A percentile compares a stretch with the other conserved stretches of the same genome.
Conservation (phyloP, 2,888 invertebrate genomes). For the Limnephilus marmoratus region DNA sequence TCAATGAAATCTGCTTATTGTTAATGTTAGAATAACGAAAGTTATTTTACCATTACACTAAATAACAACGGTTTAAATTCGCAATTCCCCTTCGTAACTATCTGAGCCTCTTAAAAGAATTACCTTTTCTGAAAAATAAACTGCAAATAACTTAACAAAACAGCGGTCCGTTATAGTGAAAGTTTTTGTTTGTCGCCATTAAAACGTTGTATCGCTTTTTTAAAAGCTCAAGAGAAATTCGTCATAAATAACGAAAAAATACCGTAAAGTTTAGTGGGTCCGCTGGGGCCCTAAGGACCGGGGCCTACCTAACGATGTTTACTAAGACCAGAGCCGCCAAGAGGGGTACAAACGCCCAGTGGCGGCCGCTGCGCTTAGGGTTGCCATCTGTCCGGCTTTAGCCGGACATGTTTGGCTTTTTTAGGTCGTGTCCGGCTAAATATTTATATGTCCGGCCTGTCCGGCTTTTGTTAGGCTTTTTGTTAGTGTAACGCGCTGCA, state of each 20-base stretch:
- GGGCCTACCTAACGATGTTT: not conserved
- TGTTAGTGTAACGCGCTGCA: too few species aligned
- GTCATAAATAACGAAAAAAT: constrained; percentile 63
- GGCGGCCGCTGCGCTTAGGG: too few species aligned
- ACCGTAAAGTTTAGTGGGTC: constrained; percentile 61
- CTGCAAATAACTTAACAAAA: constrained; percentile 51
- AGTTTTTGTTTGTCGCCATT: constrained; percentile 57
- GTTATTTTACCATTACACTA: constrained; percentile 27
- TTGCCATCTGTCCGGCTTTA: too few species aligned
- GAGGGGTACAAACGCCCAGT: not conserved
- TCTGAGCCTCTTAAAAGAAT: constrained; percentile 7
- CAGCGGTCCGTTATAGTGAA: constrained; percentile 54
- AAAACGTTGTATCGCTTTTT: constrained; percentile 59
- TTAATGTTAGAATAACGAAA: constrained; percentile 15
- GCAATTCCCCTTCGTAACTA: not conserved
- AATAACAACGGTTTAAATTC: constrained; percentile 37
- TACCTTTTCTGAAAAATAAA: constrained; percentile 43
- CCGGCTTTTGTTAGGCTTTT: too few species aligned
- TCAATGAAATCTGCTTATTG: constrained; percentile 25
- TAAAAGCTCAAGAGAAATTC: constrained; percentile 57
- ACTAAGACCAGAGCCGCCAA: not conserved
- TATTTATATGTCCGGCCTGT: too few species aligned
- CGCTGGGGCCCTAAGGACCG: constrained; percentile 40
- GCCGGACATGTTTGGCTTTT: too few species aligned
- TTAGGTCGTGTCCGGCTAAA: too few species aligned